Base-by-base conservation (phyloP, 2,113 vertebrate species). In the Notarius quadriscutis region DNA sequence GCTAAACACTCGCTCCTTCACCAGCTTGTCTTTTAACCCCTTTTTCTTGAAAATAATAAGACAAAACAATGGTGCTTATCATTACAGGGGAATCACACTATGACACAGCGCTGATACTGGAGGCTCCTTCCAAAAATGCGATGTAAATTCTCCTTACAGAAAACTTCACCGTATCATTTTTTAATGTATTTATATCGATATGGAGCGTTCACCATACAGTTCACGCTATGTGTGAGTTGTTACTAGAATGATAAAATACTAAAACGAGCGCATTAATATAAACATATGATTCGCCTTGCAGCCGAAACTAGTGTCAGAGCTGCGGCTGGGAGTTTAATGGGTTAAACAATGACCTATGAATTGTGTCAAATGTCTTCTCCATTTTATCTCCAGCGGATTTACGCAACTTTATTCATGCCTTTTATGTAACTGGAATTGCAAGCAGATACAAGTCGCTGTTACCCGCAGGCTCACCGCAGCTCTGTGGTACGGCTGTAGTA, bases 351-450 rank as follows among this genome's bases (percentile, higher is more conserved):
- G 51, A 84, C 51, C 65, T 55, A 27, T 83, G 17, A 83, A 84
- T 20, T 18, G 2, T 22, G 10, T 41, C 7, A 9, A 17, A 60
- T 25, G 30, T 25, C 48, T 60, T 60, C 1, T 6, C 18, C 7
- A 15, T 58, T 81, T 81, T 81, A 5, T 81, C 79, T 48, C 30
- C 11, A 5, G 10, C 18, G 22, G 48, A 55, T 67, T 86, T 72
- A 34, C 9, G 22, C 50, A 69, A 83, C 50, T 71, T 71, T 71
- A 53, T 67, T 84, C 15, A 20, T 71, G 48, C 18, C 63, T 55
- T 72, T 87, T 82, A 87, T 87, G 53, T 81, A 82, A 72, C 65
- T 62, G 57, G 55, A 75, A 62, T 34, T 63, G 50, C 86, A 87
- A 75, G 86, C 69, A 83, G 55, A 83, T 63, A 83, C 86, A 83